Base-by-base conservation (phyloP, 2,113 vertebrate species). In the Pavo muticus region DNA sequence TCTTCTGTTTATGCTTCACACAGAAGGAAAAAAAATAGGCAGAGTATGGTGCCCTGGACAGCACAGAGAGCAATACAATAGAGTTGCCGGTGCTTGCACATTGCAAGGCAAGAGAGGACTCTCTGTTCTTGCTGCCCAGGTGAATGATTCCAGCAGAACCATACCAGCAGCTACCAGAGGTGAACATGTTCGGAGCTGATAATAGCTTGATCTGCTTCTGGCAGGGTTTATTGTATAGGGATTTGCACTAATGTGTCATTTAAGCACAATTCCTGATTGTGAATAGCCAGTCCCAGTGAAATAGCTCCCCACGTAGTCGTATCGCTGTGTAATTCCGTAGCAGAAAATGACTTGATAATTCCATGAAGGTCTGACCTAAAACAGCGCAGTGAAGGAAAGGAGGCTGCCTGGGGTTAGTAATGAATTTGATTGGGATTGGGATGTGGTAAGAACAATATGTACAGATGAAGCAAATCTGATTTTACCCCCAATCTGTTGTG, bases 281-380 rank as follows among this genome's bases (percentile, higher is more conserved):
- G 60, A 59, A 25, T 70, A 0, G 85, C 70, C 40, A 21, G 52
- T 65, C 68, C 21, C 32, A 42, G 5, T n/a, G 47, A 61, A 79
- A 42, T 11, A 72, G 16, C 45, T 92, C 63, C 40, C 63, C 14
- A 2, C 0, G 0, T 40, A 65, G 42, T 23, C 20, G 1, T 24
- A 56, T 61, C 23, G 14, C 44, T 57, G 4, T 72, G 57, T 70
- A 57, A 57, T 37, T 72, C 50, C 40, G 13, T 23, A 77, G 40
- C 59, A 59, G 6, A 14, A 35, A 56, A 56, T 70, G 70, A 9
- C 48, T 70, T 8, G 40, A 16, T 52, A 76, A 69, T 85, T 90
- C 56, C 32, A 17, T 16, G 18, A 77, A 76, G 30, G 11, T 65
- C 71, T 91, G 71, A 74, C 59, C 64, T 93, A 63, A 80, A 82